A percentile compares a stretch with the other conserved stretches of the same genome.
These are phyloP conservation scores for Halcyon senegalensis DNA, from an alignment of 2,113 vertebrate species.

Conservation along the genomic window DNA sequence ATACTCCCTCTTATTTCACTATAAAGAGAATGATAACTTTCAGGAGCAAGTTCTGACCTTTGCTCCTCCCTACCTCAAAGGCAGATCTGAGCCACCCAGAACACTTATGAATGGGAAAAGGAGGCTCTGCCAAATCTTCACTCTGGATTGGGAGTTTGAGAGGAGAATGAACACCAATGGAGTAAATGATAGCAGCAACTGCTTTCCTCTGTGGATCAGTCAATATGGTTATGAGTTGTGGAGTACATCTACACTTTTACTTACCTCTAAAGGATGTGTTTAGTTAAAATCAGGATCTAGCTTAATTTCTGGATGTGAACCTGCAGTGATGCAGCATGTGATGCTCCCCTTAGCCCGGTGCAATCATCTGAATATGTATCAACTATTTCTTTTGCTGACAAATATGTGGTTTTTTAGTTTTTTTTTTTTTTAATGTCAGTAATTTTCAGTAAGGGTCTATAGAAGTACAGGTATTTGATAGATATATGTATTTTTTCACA, in stretches of 20 bases:
- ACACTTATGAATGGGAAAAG: not conserved
- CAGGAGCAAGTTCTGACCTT: not conserved
- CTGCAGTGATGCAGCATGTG: not conserved
- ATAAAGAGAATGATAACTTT: not conserved
- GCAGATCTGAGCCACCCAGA: not conserved
- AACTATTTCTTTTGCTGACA: not conserved
- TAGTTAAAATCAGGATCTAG: not conserved
- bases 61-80: not conserved
- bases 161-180: not conserved
- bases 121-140: not conserved
- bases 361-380: not conserved
- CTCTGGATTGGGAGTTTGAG: not conserved
- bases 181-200: not conserved
- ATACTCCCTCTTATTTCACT: not conserved
- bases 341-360: not conserved
- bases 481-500: not conserved
- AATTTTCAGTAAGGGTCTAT: not conserved
- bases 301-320: not conserved
- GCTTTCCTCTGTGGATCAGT: not conserved
- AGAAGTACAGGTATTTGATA: not conserved
- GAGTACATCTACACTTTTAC: not conserved
- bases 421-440: not conserved
- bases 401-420: not conserved
- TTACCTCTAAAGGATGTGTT: not conserved
- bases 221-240: not conserved